Base-by-base conservation (phyloP, 2,797 vertebrate species). In the Acanthurus leucopareius region DNA sequence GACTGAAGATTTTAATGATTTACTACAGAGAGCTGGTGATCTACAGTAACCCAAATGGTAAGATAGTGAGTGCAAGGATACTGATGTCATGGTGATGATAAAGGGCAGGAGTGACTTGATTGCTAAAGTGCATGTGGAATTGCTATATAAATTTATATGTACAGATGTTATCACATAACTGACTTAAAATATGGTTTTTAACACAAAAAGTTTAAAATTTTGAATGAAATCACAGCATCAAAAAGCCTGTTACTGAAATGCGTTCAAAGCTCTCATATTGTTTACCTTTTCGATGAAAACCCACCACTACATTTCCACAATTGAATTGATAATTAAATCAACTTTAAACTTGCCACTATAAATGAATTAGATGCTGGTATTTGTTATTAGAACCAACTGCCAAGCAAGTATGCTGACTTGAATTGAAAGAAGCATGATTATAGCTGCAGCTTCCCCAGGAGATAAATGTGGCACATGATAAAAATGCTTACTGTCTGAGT, bases 1-100 rank as follows among this genome's bases (percentile, higher is more conserved):
- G 5, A 82, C 73, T 64, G 57, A 69, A 57, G 47, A 56, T 52
- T 64, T 16, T 48, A 83, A 74, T 69, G 80, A 88, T 89, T 88
- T 83, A 70, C 76, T 65, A 59, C 16, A 56, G n/a, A 76, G 25
- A 42, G 8, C 59, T 15, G 49, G 63, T 80, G 78, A 83, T 83
- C 80, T 73, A 25, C 45, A 42, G 70, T 73, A 77, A 83, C 61
- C 28, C 77, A 53, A 32, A 10, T 57, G 71, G 69, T 75, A 56
- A 82, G 67, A 79, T 80, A 32, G 59, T 81, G 59, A 40, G 32
- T 51, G 32, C 58, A 5, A 19, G 51, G 25, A 42, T 79, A 80
- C 61, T 62, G 65, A 86, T 73, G 63, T 13, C 11, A 60, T 16
- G 10, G 28, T 45, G 10, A 38, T 45, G 44, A 25, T 19, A n/a